phyloP scores from a whole-genome alignment of 2,113 vertebrate species.

The Neodontobutis hainanensis region DNA sequence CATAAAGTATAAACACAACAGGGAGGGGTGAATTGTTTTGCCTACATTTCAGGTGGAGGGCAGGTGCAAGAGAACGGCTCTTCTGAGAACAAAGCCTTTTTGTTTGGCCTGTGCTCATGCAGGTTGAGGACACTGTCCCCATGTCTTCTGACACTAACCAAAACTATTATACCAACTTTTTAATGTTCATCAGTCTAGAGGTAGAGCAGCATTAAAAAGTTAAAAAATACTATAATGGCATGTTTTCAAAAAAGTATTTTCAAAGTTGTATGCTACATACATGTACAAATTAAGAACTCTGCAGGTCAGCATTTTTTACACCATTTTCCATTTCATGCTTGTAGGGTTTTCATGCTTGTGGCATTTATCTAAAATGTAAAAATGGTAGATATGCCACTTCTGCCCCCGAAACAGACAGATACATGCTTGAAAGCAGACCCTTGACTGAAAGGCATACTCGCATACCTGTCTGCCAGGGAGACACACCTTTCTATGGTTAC shows the following conservation, averaged over 20 bases:
- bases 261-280: too few relatives aligned
- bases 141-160: conserved; percentile 26
- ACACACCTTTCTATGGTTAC: conserved; percentile 61
- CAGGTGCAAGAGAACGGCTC: conserved; percentile 44
- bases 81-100: conserved; percentile 64
- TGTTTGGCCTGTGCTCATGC: conserved; percentile 47
- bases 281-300: too few relatives aligned
- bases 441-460: conserved; percentile 47
- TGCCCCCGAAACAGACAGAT: conserved; percentile 33
- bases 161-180: neutral
- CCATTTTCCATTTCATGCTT: too few relatives aligned
- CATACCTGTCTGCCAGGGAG: conserved; percentile 52
- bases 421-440: conserved; percentile 49
- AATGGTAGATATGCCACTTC: neutral
- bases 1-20: neutral
- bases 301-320: too few relatives aligned
- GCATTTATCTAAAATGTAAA: conserved; percentile 2
- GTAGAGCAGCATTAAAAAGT: conserved; percentile 8
- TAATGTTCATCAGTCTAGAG: neutral
- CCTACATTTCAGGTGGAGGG: conserved; percentile 57
- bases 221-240: neutral
- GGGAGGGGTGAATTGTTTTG: conserved; percentile 49
- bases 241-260: too few relatives aligned
- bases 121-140: conserved; percentile 45
- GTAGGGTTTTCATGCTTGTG: too few relatives aligned